Conservation (phyloP, 2,888 invertebrate genomes). For the Ichneumon xanthorius region DNA sequence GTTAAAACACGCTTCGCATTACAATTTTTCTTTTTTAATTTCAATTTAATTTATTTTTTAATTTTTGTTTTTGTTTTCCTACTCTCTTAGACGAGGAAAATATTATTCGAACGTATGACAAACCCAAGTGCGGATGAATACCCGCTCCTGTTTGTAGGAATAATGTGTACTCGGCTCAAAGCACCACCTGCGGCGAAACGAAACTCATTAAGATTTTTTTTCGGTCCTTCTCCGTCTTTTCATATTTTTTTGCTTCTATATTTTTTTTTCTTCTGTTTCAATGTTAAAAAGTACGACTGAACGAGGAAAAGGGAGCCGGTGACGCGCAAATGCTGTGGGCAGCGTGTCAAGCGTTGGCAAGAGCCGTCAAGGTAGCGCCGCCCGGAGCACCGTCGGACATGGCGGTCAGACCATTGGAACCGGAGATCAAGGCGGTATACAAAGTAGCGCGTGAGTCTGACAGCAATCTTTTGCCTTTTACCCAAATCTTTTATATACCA, state of each 20-base stretch:
- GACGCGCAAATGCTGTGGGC: constrained; percentile 97
- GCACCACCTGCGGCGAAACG: not conserved
- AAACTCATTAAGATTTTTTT: constrained; percentile 24
- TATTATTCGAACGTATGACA: constrained; percentile 1
- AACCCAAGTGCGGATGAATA: constrained; percentile 1
- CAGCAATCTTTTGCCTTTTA: constrained; percentile 15
- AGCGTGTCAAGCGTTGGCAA: constrained; percentile 94
- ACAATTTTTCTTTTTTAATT: not conserved
- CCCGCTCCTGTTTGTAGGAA: not conserved
- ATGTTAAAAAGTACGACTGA: constrained; percentile 87
- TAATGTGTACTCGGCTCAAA: constrained; percentile 2
- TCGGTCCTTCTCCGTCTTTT: constrained; percentile 41
- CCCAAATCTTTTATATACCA: not conserved
- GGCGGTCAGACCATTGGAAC: constrained; percentile 87
- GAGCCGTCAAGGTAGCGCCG: constrained; percentile 89
- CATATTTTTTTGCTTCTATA: constrained; percentile 26
- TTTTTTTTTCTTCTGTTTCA: constrained; percentile 64
- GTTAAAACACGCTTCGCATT: constrained; percentile 23
- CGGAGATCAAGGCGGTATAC: constrained; percentile 91
- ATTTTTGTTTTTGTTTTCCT: not conserved
- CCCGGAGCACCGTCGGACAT: constrained; percentile 86
- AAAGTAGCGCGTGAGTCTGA: constrained; percentile 89
- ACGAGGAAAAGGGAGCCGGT: constrained; percentile 90
- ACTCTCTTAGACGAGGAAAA: not conserved
- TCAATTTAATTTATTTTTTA: not conserved